These are phyloP conservation scores for Tiliqua scincoides DNA, from an alignment of 2,113 vertebrate genomes.

Conservation along the genomic window DNA sequence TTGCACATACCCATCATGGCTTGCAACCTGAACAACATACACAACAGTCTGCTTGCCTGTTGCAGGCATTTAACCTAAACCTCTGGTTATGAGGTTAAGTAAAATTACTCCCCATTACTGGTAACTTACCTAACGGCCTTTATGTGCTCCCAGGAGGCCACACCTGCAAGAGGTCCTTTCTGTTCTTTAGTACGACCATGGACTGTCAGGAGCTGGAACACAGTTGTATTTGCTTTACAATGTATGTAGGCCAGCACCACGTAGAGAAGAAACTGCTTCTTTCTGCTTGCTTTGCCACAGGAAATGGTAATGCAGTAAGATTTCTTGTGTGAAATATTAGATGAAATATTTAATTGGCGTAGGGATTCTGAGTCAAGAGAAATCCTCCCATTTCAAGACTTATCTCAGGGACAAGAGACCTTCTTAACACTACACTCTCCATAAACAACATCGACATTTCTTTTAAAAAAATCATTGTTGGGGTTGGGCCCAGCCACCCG, in stretches of 20 bases:
- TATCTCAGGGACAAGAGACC: neutral
- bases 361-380: neutral
- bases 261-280: neutral
- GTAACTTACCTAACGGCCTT: constrained; percentile 87
- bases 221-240: constrained; percentile 1
- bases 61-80: neutral
- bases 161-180: constrained; percentile 89
- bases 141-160: constrained; percentile 96
- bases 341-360: too few relatives aligned
- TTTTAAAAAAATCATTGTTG: constrained; percentile 16
- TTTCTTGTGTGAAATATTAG: neutral
- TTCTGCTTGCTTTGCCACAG: neutral
- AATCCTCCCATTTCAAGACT: neutral
- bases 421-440: neutral
- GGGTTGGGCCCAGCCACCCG: too few relatives aligned
- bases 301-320: neutral
- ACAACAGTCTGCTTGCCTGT: neutral
- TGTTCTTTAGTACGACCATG: constrained; percentile 97
- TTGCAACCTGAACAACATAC: neutral
- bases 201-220: constrained; percentile 88
- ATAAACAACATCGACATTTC: neutral
- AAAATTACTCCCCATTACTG: neutral
- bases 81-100: neutral
- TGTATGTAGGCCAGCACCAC: neutral
- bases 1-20: too few relatives aligned